These are phyloP conservation scores for Eupithecia insigniata DNA, from an alignment of 2,888 invertebrate species.

Conservation along the genomic window DNA sequence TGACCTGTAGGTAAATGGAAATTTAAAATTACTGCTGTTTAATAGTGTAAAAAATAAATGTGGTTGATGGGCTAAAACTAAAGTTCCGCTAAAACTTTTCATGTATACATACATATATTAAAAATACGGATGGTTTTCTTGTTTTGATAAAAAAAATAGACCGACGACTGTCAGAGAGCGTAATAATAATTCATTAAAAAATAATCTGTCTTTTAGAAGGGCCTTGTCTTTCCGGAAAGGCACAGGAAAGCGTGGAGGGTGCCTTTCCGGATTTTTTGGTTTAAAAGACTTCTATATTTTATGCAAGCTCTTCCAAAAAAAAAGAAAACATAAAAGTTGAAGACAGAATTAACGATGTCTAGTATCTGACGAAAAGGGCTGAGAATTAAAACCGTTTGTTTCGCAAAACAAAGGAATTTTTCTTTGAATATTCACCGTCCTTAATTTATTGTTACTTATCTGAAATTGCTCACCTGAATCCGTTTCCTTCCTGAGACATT, in stretches of 20 bases:
- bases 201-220: neutral
- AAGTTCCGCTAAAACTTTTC: neutral
- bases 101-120: too few relatives aligned
- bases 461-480: conserved; percentile 60
- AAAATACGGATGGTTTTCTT: neutral
- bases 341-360: conserved; percentile 18
- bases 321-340: conserved; percentile 7
- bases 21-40: neutral
- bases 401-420: conserved; percentile 31
- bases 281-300: neutral
- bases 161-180: neutral
- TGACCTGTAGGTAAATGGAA: conserved; percentile 47
- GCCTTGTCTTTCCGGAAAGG: neutral
- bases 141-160: neutral
- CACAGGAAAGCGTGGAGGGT: neutral
- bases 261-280: neutral
- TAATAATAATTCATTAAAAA: neutral
- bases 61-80: neutral
- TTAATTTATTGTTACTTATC: conserved; percentile 7
- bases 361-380: conserved; percentile 2
- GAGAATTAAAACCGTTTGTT: conserved; percentile 38
- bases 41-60: neutral
- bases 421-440: conserved; percentile 13
- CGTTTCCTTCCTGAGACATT: conserved; percentile 68
- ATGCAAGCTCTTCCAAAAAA: neutral